Base-by-base conservation (phyloP, 2,113 vertebrate species). In the Eulemur rufifrons region DNA sequence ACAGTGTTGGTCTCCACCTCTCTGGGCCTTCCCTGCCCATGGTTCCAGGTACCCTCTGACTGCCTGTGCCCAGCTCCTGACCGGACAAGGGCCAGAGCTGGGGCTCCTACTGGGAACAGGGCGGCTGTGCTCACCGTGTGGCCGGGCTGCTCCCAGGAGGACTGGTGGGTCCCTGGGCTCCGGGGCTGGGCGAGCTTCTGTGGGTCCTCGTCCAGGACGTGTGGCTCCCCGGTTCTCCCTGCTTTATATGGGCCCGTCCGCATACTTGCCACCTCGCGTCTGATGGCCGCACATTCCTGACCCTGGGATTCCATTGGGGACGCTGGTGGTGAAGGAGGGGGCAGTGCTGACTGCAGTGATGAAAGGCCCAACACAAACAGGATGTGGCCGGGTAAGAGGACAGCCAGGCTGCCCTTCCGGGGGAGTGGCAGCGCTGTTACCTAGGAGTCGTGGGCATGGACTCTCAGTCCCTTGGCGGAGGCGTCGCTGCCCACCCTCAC, bases 271-370 rank as follows among this genome's bases (percentile, higher is more conserved):
- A 10, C 59, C 21, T 3, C 8, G 50, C 34, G 29, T 15, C 93
- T 96, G 94, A 94, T 59, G 77, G 90, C 90, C 0, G 1, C 27
- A 0, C 97, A 95, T 98, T 98, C 98, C 97, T 94, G 96, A 87
- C 94, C 71, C 98, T 97, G 91, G 97, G 98, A 98, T 93, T 90
- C 98, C 96, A 74, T 86, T 92, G 42, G 83, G 92, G 73, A 83
- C 12, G 20, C 78, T 27, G 93, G 81, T 93, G 95, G 81, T 23
- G 84, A 76, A 69, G 86, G 76, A 27, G 45, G 63, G n/a, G 87
- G 56, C 32, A 0, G 52, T 1, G 47, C 50, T 11, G 80, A 59
- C 90, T 1, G 13, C 27, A 4, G 0, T 34, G n/a, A 85, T 47
- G 11, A 88, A 64, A 64, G 83, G 34, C 91, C 54, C 68, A 1